Evolutionary conservation across 2,797 vertebrate species (phyloP).

Genomic region (Dendrocincla tyrannina): DNA sequence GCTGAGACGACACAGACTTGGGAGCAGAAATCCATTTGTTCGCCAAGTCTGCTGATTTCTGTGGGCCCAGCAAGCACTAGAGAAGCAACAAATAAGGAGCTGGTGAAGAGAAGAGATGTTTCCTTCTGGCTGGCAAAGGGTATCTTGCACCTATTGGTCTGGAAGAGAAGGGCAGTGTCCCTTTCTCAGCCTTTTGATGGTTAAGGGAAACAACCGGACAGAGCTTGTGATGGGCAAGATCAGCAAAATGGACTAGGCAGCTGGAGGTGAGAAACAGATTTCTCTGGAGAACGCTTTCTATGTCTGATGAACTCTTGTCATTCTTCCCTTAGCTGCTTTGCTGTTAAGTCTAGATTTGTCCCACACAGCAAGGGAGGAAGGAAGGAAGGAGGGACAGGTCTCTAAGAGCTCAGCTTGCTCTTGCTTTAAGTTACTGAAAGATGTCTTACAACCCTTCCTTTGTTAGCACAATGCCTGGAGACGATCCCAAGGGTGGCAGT

Average conservation of each 20-base stretch:
- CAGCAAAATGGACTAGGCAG: neutral
- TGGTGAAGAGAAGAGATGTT: neutral
- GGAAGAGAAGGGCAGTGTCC: neutral
- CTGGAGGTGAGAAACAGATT: slow-evolving; percentile 42
- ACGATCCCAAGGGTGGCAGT: neutral
- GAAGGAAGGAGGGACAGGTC: neutral
- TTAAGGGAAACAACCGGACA: neutral
- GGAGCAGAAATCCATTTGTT: neutral
- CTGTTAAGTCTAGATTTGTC: neutral
- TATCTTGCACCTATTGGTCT: neutral
- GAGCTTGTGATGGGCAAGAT: neutral
- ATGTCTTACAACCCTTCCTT: neutral
- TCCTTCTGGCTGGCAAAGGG: neutral
- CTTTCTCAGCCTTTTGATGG: neutral
- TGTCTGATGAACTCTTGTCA: neutral
- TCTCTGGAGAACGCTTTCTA: neutral
- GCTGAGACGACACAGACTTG: neutral
- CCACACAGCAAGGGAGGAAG: accelerated
- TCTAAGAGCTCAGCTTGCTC: neutral
- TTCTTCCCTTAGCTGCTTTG: neutral
- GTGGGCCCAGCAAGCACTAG: neutral
- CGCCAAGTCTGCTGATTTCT: neutral
- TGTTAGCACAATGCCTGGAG: neutral
- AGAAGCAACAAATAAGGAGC: neutral
- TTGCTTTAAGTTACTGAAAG: neutral